phyloP scores from a whole-genome alignment of 1,140 invertebrate species.

The Anadara kagoshimensis region DNA sequence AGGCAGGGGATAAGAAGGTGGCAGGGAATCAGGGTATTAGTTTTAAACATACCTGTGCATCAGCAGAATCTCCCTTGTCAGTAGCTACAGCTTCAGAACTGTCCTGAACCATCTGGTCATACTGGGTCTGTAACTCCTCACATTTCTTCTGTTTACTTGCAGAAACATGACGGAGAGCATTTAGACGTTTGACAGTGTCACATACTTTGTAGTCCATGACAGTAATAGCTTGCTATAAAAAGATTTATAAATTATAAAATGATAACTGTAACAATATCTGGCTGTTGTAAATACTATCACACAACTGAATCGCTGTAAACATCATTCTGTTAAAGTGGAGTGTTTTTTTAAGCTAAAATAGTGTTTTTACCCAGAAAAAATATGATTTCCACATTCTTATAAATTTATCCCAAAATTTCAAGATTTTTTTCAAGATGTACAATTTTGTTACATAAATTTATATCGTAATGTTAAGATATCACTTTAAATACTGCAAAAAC shows the following conservation, averaged over 20 bases:
- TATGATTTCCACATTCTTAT: too few species aligned
- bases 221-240: conserved; percentile 70
- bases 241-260: neutral
- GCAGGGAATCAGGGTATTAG: neutral
- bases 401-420: too few species aligned
- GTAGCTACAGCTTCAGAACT: conserved; percentile 67
- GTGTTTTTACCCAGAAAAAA: too few species aligned
- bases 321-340: too few species aligned
- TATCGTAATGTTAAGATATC: too few species aligned
- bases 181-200: conserved; percentile 71
- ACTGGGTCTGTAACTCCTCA: conserved; percentile 68
- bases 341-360: too few species aligned
- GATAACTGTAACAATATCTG: neutral
- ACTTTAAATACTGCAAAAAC: too few species aligned
- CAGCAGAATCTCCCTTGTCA: conserved; percentile 71
- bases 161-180: conserved; percentile 67
- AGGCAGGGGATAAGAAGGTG: neutral
- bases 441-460: too few species aligned
- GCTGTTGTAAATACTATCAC: neutral
- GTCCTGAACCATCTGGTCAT: conserved; percentile 72
- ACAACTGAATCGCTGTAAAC: too few species aligned
- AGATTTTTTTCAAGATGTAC: too few species aligned
- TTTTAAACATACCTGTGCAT: conserved; percentile 62
- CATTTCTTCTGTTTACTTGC: conserved; percentile 70
- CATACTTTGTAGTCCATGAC: conserved; percentile 73